Evolutionary conservation across 2,797 vertebrate genomes (phyloP), one percentile per base, ranked within the genome.

Genomic region (Octomys mimax): DNA sequence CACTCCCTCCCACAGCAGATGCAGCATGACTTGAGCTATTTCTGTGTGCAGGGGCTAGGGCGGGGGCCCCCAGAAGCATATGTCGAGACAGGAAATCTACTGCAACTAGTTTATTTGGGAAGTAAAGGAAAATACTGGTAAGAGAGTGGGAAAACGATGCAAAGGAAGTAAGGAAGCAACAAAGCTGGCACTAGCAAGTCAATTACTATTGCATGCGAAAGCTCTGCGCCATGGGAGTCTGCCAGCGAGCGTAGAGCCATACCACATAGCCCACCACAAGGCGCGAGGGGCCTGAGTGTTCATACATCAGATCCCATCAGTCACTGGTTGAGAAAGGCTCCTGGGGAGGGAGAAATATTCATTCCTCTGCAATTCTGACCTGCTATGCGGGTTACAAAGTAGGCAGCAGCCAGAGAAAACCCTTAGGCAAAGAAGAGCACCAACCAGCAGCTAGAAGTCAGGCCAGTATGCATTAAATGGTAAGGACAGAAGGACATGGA

Each of bases 61-160:
- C 78, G 16, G 26, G 66, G 81, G 66, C 11, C 39, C 19, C 39
- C 18, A 84, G 79, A 80, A 80, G 66, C 71, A 68, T 62, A 68
- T 66, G 42, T 66, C 52, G 42, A 89, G 81, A 77, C 21, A 77
- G 81, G n/a, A 36, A 94, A 77, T 89, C 33, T 28, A 89, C 39
- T 71, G 24, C 39, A 92, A 64, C 33, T 62, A 59, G 36, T 90
- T 92, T 83, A 80, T 57, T 62, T 92, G 71, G n/a, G 42, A 95
- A 12, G 8, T 66, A 84, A 87, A 75, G n/a, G 24, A 84, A 94
- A 95, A 77, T 66, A 79, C 64, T 57, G 31, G 52, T 42, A 68
- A 61, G 14, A 31, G 42, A 83, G 49, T 87, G 31, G 11, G 10
- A 24, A 89, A 85, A 64, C 42, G 26, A 88, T 36, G 64, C 16